Conservation (phyloP, 2,797 vertebrate genomes). For the Eidolon dupreanum region DNA sequence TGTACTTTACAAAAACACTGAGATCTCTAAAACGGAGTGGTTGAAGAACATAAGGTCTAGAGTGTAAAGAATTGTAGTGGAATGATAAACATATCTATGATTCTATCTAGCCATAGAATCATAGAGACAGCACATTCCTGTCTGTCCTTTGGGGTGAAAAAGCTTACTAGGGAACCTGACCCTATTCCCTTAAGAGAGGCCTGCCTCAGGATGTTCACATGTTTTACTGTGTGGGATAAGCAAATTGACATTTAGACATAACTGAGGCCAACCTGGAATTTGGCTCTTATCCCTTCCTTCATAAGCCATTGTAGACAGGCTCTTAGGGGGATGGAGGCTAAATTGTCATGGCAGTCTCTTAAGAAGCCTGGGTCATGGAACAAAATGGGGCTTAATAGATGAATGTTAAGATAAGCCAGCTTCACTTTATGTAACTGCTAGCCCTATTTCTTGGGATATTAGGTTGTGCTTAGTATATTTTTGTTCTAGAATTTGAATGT, state of each 20-base stretch:
- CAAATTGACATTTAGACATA: constrained; percentile 66
- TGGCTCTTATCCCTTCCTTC: constrained; percentile 51
- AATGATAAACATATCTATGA: constrained; percentile 75
- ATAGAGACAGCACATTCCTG: constrained; percentile 65
- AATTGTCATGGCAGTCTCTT: constrained; percentile 25
- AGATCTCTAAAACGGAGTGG: constrained; percentile 57
- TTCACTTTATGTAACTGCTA: constrained; percentile 28
- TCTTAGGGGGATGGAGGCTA: constrained; percentile 24
- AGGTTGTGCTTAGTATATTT: constrained; percentile 48
- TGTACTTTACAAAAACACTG: constrained; percentile 66
- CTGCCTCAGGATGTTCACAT: constrained; percentile 54
- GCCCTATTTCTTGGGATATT: constrained; percentile 34
- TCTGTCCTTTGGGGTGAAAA: constrained; percentile 51
- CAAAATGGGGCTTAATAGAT: constrained; percentile 54
- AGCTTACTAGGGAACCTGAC: constrained; percentile 56
- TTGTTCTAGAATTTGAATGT: constrained; percentile 46
- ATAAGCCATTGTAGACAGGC: constrained; percentile 46
- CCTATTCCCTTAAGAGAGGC: constrained; percentile 1
- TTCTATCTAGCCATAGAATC: constrained; percentile 59
- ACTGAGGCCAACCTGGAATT: constrained; percentile 71
- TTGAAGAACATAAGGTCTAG: constrained; percentile 67
- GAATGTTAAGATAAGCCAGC: constrained; percentile 43
- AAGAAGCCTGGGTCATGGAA: constrained; percentile 43
- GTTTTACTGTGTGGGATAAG: constrained; percentile 62
- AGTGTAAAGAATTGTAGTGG: constrained; percentile 70